These are phyloP conservation scores for rabbit (Oryctolagus cuniculus) DNA, from an alignment of 2,113 vertebrate species.

Conservation along the genomic window DNA sequence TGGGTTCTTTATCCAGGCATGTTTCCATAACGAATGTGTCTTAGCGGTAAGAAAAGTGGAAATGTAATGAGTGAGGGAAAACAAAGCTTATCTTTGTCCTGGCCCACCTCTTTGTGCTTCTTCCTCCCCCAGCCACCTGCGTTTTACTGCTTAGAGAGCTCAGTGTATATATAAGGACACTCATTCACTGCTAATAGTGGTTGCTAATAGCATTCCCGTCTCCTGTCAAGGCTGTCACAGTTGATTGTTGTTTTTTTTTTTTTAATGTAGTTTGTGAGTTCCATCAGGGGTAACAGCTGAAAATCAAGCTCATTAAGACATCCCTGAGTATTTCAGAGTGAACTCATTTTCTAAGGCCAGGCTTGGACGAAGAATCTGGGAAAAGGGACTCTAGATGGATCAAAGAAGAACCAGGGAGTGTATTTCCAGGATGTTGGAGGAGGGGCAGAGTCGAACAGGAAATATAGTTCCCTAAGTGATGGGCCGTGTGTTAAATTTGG, in stretches of 20 bases:
- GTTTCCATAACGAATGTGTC: constrained; percentile 56
- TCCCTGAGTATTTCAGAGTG: constrained; percentile 46
- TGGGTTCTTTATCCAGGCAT: constrained; percentile 34
- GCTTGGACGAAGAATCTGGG: neutral
- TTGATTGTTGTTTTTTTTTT: constrained; percentile 58
- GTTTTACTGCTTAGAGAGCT: constrained; percentile 22
- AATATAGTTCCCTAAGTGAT: neutral
- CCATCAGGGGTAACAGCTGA: constrained; percentile 58
- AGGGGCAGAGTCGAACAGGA: neutral
- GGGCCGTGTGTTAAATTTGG: neutral
- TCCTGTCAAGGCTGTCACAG: constrained; percentile 65
- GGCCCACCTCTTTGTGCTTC: neutral
- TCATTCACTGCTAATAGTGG: constrained; percentile 27
- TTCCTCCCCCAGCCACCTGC: constrained; percentile 19
- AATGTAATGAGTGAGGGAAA: constrained; percentile 40
- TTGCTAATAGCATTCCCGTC: constrained; percentile 50
- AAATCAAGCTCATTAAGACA: constrained; percentile 68
- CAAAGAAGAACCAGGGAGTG: constrained; percentile 21
- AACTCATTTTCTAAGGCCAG: constrained; percentile 59
- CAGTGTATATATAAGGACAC: neutral
- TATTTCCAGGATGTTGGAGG: neutral
- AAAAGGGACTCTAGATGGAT: constrained; percentile 7
- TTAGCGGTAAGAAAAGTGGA: constrained; percentile 59
- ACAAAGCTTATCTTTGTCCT: constrained; percentile 34
- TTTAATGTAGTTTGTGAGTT: constrained; percentile 48